Evolutionary conservation across 2,888 invertebrate species (phyloP).

Genomic region (Drosophila kuntzei): DNA sequence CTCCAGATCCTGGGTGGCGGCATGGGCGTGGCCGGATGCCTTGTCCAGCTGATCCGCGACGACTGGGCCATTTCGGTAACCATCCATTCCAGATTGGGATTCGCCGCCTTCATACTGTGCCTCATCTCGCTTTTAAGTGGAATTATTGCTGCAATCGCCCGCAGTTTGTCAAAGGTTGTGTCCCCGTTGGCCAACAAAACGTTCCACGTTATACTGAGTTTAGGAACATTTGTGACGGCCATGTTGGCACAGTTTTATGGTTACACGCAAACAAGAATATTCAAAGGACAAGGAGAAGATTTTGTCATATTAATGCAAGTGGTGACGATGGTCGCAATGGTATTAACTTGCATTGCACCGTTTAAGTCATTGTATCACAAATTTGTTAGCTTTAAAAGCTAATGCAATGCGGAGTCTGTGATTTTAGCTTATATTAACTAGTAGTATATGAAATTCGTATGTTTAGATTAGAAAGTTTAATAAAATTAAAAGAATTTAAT

Average conservation of each 20-base stretch:
- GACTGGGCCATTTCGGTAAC: slow-evolving; percentile 63
- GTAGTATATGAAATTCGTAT: neutral
- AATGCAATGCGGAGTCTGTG: neutral
- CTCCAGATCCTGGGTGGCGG: slow-evolving; percentile 75
- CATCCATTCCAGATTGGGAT: slow-evolving; percentile 65
- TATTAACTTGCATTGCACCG: slow-evolving; percentile 75
- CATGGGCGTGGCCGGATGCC: slow-evolving; percentile 77
- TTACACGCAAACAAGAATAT: slow-evolving; percentile 72
- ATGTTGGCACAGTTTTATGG: slow-evolving; percentile 81
- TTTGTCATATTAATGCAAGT: slow-evolving; percentile 73
- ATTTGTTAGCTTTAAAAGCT: slow-evolving; percentile 44
- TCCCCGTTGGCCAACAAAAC: slow-evolving; percentile 79
- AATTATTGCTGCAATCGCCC: slow-evolving; percentile 66
- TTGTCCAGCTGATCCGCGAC: slow-evolving; percentile 71
- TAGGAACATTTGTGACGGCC: slow-evolving; percentile 75
- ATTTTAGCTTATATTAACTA: slow-evolving; percentile 15
- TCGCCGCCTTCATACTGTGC: slow-evolving; percentile 78
- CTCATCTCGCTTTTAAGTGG: slow-evolving; percentile 77
- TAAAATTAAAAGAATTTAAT: slow-evolving; percentile 1
- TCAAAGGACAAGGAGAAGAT: slow-evolving; percentile 61
- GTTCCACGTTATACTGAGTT: slow-evolving; percentile 76
- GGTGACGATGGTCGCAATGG: slow-evolving; percentile 71
- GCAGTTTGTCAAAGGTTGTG: slow-evolving; percentile 46
- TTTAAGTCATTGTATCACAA: slow-evolving; percentile 76
- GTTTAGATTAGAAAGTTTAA: slow-evolving; percentile 5